These are phyloP conservation scores for Prorops nasuta DNA, from an alignment of 1,140 invertebrate genomes.

Conservation along the genomic window DNA sequence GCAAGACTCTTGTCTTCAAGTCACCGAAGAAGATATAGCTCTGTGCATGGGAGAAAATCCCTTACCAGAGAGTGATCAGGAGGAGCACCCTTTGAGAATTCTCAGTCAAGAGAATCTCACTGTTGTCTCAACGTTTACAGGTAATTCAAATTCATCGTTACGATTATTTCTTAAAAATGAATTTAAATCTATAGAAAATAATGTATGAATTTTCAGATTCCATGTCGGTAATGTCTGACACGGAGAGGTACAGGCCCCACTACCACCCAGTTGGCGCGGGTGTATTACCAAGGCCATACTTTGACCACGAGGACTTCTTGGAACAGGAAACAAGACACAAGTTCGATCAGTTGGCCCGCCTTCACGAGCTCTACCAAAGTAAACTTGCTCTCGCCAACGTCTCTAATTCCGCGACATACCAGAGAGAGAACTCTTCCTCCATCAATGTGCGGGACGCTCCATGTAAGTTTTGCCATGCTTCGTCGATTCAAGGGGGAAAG, in stretches of 20 bases:
- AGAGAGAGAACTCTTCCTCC: conserved; percentile 53
- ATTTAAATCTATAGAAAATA: conserved; percentile 4
- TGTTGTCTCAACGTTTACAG: conserved; percentile 81
- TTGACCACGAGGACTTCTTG: conserved; percentile 52
- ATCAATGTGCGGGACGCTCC: conserved; percentile 45
- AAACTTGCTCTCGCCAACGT: conserved; percentile 64
- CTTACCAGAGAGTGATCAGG: conserved; percentile 69
- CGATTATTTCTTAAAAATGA: not conserved
- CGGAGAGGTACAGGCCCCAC: conserved; percentile 60
- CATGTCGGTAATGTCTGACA: conserved; percentile 73
- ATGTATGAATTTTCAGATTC: conserved; percentile 67
- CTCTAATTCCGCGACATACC: conserved; percentile 59
- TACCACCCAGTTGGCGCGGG: conserved; percentile 45
- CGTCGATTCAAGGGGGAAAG: conserved; percentile 1
- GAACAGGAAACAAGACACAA: conserved; percentile 59
- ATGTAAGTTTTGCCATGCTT: conserved; percentile 41
- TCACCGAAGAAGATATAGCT: conserved; percentile 89
- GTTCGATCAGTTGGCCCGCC: conserved; percentile 67
- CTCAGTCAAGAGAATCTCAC: conserved; percentile 88
- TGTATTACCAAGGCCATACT: conserved; percentile 49
- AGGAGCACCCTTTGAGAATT: conserved; percentile 80
- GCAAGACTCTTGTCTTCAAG: conserved; percentile 81
- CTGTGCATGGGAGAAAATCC: conserved; percentile 81
- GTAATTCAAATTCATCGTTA: conserved; percentile 43
- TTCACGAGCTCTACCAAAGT: conserved; percentile 68